phyloP scores from a whole-genome alignment of 2,888 invertebrate genomes.

The Synergus itoensis region DNA sequence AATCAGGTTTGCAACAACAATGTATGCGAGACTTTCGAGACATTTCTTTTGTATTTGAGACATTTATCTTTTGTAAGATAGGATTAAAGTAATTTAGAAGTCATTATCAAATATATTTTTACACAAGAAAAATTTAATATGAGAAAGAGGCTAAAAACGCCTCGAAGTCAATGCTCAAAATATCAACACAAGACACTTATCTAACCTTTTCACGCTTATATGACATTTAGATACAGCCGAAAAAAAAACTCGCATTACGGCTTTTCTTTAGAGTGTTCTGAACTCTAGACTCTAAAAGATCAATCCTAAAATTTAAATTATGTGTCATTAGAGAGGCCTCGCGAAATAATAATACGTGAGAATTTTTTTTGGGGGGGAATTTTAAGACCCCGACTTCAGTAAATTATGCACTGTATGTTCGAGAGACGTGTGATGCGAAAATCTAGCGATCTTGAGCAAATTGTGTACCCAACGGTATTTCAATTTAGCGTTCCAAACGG shows the following conservation, averaged over 20 bases:
- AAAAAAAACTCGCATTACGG: neutral
- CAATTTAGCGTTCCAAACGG: neutral
- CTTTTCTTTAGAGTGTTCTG: neutral
- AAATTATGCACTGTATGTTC: neutral
- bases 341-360: neutral
- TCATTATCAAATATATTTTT: too few relatives aligned
- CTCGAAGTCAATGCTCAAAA: neutral
- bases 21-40: too few relatives aligned
- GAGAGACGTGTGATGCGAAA: neutral
- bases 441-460: slow-evolving; percentile 5
- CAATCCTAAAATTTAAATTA: neutral
- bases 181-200: neutral
- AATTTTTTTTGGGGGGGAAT: neutral
- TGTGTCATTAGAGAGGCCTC: neutral
- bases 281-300: neutral
- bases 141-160: neutral
- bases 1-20: too few relatives aligned
- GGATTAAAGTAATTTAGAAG: too few relatives aligned
- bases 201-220: neutral
- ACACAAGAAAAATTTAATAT: neutral
- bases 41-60: too few relatives aligned
- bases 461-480: slow-evolving; percentile 3
- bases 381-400: neutral
- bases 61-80: too few relatives aligned
- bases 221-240: neutral